These are phyloP conservation scores for Glaucopsyche alexis DNA, from an alignment of 2,888 invertebrate species.

Conservation along the genomic window DNA sequence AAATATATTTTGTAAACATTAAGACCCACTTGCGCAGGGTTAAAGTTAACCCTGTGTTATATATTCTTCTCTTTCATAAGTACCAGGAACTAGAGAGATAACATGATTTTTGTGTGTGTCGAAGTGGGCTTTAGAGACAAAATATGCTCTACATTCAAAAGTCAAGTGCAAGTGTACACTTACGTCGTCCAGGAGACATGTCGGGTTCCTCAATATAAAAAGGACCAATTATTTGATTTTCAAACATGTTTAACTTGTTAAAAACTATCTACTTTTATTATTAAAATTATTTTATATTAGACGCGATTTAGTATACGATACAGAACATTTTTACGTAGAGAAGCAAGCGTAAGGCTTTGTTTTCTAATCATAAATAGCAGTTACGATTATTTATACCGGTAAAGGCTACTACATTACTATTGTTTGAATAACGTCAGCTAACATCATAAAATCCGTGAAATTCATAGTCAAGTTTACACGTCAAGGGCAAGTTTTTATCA, in stretches of 20 bases:
- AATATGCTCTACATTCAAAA: not conserved
- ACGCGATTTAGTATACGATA: no score
- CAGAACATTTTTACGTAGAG: not conserved
- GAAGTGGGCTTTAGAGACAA: no score
- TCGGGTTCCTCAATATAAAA: slow-evolving; percentile 50
- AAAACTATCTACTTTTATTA: not conserved
- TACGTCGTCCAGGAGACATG: slow-evolving; percentile 52
- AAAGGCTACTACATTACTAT: not conserved
- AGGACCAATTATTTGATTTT: slow-evolving; percentile 42
- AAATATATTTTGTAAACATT: no score
- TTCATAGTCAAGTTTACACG: not conserved
- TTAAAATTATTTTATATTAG: not conserved
- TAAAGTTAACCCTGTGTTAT: no score
- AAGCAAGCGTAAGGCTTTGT: not conserved
- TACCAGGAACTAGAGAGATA: no score
- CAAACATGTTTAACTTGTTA: not conserved
- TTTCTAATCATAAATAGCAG: not conserved
- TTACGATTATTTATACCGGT: slow-evolving; percentile 2
- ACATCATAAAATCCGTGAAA: not conserved
- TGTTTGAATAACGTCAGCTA: not conserved
- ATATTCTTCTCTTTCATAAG: no score
- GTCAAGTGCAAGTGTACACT: slow-evolving; percentile 42
- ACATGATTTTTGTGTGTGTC: no score
- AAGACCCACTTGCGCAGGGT: no score
- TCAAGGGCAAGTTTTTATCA: not conserved